These are phyloP conservation scores for Rhinoraja longicauda DNA, from an alignment of 2,797 vertebrate genomes.

Conservation along the genomic window DNA sequence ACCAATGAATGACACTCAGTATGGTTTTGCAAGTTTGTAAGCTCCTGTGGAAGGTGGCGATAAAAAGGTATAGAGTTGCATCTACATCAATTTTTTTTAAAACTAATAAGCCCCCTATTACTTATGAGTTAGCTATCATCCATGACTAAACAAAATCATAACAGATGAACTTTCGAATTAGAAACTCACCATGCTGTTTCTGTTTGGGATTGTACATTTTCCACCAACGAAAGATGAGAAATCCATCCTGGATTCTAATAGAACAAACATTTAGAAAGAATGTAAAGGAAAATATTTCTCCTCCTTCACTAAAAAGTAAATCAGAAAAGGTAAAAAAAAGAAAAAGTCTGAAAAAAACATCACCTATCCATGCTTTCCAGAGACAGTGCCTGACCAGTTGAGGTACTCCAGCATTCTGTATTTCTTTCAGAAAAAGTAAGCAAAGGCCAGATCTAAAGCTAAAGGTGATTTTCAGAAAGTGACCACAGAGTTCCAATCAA, in stretches of 20 bases:
- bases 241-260: slow-evolving; percentile 91
- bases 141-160: not conserved
- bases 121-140: not conserved
- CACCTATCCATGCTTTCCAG: no score
- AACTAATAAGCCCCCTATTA: not conserved
- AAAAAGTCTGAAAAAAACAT: no score
- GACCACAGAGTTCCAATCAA: no score
- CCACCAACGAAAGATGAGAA: slow-evolving; percentile 99
- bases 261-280: not conserved
- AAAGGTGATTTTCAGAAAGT: no score
- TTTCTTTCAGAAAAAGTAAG: no score
- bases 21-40: not conserved
- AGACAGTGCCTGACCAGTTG: no score
- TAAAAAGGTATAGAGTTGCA: not conserved
- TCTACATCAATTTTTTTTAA: no score
- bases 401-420: no score
- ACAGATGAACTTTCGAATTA: not conserved
- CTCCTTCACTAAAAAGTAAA: no score
- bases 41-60: not conserved
- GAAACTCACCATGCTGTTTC: slow-evolving; percentile 85
- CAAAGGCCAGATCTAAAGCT: no score
- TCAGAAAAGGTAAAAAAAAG: no score
- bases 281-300: no score
- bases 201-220: slow-evolving; percentile 98
- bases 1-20: not conserved